Evolutionary conservation across 2,113 vertebrate species (phyloP), one percentile per base, ranked within the genome.

Genomic region (Myiozetetes cayanensis): DNA sequence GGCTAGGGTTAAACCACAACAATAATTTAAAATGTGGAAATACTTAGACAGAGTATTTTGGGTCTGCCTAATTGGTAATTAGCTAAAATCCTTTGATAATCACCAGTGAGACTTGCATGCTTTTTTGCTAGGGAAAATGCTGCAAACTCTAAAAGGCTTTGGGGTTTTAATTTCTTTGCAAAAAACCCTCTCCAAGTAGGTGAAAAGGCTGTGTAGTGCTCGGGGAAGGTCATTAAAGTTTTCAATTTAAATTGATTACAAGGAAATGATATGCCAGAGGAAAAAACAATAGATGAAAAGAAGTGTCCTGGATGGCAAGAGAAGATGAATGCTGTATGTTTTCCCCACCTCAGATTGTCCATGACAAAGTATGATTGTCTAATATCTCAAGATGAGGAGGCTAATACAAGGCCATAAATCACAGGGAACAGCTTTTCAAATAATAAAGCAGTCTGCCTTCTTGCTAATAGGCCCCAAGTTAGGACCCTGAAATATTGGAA

Each of bases 391-490:
- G 82, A 92, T 77, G 83, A 90, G 83, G 67, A 96, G 86, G 77
- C 74, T 94, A 97, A 97, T 95, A 90, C 62, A 85, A 84, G 79
- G 67, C 85, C 71, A 96, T 97, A 96, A 97, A 97, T 97, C 97
- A 97, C 23, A 44, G 81, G 9, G 49, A 92, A 37, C 68, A 85
- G 78, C 83, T 94, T 96, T 91, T 90, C 92, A 89, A 92, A 87
- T 93, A 95, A 86, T 93, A 96, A 95, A 92, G 23, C 52, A 76
- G 70, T 66, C 55, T 94, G 47, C 85, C 78, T 89, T 87, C 67
- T 93, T 7, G 1, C 61, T 95, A 93, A 87, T 66, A 71, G 70
- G 55, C 49, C 84, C 55, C 39, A 77, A 95, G 86, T 78, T 76
- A 74, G 86, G 70, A 91, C 39, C 31, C 52, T 82, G 55, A 84